Evolutionary conservation across 2,888 invertebrate genomes (phyloP).

Genomic region (Leptura quadrifasciata): DNA sequence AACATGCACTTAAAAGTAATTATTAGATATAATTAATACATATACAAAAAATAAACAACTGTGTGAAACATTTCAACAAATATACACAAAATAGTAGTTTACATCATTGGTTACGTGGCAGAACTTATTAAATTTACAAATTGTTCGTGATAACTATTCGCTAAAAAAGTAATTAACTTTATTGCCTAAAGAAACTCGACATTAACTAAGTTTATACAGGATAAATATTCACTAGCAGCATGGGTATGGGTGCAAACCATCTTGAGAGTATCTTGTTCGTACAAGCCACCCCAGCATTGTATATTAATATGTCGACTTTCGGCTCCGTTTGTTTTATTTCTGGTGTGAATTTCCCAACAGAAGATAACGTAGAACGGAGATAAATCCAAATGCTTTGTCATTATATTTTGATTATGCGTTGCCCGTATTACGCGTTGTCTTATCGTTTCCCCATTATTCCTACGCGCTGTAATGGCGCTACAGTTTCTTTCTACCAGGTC

Average conservation of each 20-base stretch:
- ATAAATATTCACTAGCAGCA: neutral
- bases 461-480: neutral
- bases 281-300: neutral
- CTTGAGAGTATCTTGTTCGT: neutral
- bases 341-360: neutral
- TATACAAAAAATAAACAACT: too few species aligned
- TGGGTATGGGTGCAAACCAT: neutral
- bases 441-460: conserved; percentile 4
- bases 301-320: neutral
- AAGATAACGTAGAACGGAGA: neutral
- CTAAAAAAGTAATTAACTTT: neutral
- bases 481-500: neutral
- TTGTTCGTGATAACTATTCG: neutral
- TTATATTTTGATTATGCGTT: conserved; percentile 7
- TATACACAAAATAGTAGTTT: too few species aligned
- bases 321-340: neutral
- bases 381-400: neutral
- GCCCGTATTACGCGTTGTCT: conserved; percentile 7
- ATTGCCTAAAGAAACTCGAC: neutral
- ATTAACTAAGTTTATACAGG: neutral
- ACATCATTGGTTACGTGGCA: too few species aligned
- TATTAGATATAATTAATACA: too few species aligned
- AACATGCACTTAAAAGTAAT: too few species aligned
- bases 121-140: too few species aligned
- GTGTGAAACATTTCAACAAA: too few species aligned